Conservation (phyloP, 1,140 invertebrate genomes). For the Philaenus spumarius region DNA sequence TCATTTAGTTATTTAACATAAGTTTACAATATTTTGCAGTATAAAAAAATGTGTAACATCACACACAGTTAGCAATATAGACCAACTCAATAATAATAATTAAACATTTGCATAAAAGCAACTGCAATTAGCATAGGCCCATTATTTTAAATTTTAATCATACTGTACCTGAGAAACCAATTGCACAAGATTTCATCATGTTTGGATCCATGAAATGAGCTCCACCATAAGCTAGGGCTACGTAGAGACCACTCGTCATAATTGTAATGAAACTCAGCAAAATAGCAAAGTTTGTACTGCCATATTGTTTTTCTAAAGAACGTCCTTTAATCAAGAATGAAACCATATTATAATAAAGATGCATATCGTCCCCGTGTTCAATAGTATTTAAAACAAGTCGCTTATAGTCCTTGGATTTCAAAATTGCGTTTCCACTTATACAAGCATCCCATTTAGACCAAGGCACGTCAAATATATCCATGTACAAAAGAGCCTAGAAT, state of each 20-base stretch:
- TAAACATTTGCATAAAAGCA: too few relatives aligned
- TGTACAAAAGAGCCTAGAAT: constrained; percentile 43
- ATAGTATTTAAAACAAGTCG: constrained; percentile 53
- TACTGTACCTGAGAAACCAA: constrained; percentile 57
- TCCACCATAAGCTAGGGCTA: constrained; percentile 40
- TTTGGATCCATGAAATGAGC: constrained; percentile 28
- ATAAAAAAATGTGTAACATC: too few relatives aligned
- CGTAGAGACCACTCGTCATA: constrained; percentile 48
- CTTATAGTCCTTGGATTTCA: constrained; percentile 47
- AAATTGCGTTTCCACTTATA: constrained; percentile 49
- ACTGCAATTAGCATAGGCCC: too few relatives aligned
- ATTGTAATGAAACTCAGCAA: constrained; percentile 49
- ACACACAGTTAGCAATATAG: too few relatives aligned
- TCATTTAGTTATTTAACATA: too few relatives aligned
- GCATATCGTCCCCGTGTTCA: constrained; percentile 63
- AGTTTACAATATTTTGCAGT: too few relatives aligned
- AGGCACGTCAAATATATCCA: constrained; percentile 45
- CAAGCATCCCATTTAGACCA: constrained; percentile 52
- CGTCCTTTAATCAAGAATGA: constrained; percentile 60
- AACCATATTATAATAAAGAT: constrained; percentile 69
- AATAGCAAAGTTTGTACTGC: constrained; percentile 49
- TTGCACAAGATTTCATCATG: constrained; percentile 51
- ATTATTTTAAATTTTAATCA: background rate
- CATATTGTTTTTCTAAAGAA: constrained; percentile 49
- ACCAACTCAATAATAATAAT: too few relatives aligned